A percentile compares a stretch with the other conserved stretches of the same genome.
Evolutionary conservation across 2,797 vertebrate genomes (phyloP).

Genomic region (Glyptemys insculpta): DNA sequence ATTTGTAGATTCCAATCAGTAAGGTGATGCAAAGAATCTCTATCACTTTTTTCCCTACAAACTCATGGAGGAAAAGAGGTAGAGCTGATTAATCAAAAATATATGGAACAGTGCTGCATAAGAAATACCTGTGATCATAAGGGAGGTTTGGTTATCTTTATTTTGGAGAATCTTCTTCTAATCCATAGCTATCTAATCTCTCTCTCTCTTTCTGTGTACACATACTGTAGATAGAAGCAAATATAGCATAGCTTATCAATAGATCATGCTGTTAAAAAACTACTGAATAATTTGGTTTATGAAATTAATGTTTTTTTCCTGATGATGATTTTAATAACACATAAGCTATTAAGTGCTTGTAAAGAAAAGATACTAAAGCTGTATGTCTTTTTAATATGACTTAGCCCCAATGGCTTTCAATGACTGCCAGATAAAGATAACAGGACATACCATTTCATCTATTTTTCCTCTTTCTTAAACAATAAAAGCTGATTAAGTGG

Average conservation of each 20-base stretch:
- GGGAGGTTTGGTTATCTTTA: accelerated
- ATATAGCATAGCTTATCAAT: accelerated
- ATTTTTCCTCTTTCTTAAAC: constrained; percentile 13
- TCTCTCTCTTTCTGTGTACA: background rate
- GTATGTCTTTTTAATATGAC: background rate
- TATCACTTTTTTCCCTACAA: accelerated
- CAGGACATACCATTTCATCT: background rate
- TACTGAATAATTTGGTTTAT: background rate
- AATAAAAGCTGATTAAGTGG: constrained; percentile 59
- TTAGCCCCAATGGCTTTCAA: background rate
- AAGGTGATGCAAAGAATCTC: constrained; percentile 4
- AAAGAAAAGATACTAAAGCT: background rate
- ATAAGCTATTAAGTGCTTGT: background rate
- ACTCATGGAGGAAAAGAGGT: accelerated
- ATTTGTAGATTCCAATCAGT: constrained; percentile 7
- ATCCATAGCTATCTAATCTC: accelerated
- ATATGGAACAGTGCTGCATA: accelerated
- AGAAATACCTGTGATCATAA: accelerated
- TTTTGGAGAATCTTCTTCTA: background rate
- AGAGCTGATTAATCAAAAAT: background rate
- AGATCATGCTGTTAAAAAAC: accelerated
- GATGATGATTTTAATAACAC: background rate
- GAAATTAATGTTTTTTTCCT: background rate
- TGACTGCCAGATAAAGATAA: background rate
- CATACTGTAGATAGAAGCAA: background rate